Evolutionary conservation across 2,113 vertebrate genomes (phyloP), one percentile per base, ranked within the genome.

Genomic region (Dicaeum eximium): DNA sequence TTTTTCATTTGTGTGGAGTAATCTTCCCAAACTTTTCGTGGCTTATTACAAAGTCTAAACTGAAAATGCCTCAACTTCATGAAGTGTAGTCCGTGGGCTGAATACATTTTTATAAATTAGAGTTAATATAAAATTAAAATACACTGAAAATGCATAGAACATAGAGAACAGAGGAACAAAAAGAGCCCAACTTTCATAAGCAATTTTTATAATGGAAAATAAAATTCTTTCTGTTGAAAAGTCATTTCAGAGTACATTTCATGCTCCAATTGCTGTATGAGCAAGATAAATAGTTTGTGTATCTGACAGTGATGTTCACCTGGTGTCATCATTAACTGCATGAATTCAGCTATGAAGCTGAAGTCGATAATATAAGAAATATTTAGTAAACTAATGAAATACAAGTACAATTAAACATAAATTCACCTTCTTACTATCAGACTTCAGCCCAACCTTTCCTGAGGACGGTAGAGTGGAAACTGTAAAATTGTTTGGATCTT

Each of bases 401-500:
- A 72, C n/a, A 80, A 42, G 5, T 13, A 37, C 30, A 20, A 21
- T 22, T 33, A 45, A 72, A 71, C 1, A 54, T 11, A 22, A 86
- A 69, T 65, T 97, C 88, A 98, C 97, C 97, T 97, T 98, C 54
- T 98, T 99, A 33, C 96, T 93, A 10, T 97, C 96, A 1, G 96
- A 83, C 89, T 97, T 98, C 42, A 97, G 97, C 3, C 90, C 58
- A 15, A 82, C 80, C 75, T 98, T 99, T 53, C 97, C 98, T 1
- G 98, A 48, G 1, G 98, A 96, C 4, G 98, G 97, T 13, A 99
- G 97, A 4, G 98, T 97, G 18, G 98, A 92, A 45, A 99, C 98
- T 10, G 98, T 96, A 93, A 99, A 99, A 96, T 98, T 99, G 56
- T 98, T 98, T 1, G 98, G 98, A 88, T 99, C 99, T 91, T 99